Base-by-base conservation (phyloP, 2,113 vertebrate genomes). In the Paralichthys olivaceus region DNA sequence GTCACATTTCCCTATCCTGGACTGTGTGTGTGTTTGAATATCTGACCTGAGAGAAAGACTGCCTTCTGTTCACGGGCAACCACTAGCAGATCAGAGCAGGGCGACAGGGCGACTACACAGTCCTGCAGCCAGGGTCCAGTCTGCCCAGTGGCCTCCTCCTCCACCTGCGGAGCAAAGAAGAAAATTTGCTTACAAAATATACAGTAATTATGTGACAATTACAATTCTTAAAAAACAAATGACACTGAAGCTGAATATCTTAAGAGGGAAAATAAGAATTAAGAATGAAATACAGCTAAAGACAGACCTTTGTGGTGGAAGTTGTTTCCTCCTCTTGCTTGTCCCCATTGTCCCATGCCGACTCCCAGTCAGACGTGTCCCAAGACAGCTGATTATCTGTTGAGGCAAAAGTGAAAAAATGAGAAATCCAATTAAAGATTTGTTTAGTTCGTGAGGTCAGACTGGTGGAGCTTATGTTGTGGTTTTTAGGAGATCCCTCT, bases 71-170 rank as follows among this genome's bases (percentile, higher is more conserved):
- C 95, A 29, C 92, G 95, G 47, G 96, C 96, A 84, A 99, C 96
- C 4, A 98, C 96, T 86, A 99, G 95, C 69, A 99, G 94, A 85
- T 99, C 98, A 43, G 94, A 96, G 80, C 96, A 97, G 75, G 98
- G 98, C 0, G 98, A 99, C 71, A 99, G 86, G 26, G 97, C 97
- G 76, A 99, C 90, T 3, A 96, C 93, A 70, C 98, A 99, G 29
- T 97, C 96, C 72, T 98, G 97, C 81, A 99, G 94, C 98, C 97
- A 99, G 56, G 94, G 95, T 72, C 74, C 86, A 51, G 89, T 91
- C 26, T 94, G 94, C 6, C 84, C 92, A 6, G 92, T 63, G 14
- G 69, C 55, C 34, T 93, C 92, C 60, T 92, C 92, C 11, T 92
- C 74, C 25, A 69, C 78, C 93, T 94, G 66, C 0, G n/a, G 58